Percentiles rank a stretch among this genome's conserved stretches.
Evolutionary conservation across 2,888 invertebrate genomes (phyloP).

Genomic region (Epirrhoe tristata): DNA sequence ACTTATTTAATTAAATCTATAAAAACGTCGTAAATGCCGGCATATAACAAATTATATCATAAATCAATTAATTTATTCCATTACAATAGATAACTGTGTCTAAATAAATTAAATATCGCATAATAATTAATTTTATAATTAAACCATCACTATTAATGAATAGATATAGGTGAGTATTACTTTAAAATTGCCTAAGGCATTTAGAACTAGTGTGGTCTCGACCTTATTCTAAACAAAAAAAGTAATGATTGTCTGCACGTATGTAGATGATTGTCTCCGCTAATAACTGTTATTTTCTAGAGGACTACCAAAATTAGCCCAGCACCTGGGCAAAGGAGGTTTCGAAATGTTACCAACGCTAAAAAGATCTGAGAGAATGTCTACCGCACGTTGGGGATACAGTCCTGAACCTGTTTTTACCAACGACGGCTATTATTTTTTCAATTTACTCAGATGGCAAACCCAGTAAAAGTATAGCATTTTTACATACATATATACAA

Average conservation of each 20-base stretch:
- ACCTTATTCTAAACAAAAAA: slow-evolving; percentile 50
- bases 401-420: too few species aligned
- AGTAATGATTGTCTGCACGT: slow-evolving; percentile 58
- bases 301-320: slow-evolving; percentile 56
- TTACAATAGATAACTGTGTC: slow-evolving; percentile 33
- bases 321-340: slow-evolving; percentile 41
- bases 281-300: slow-evolving; percentile 69
- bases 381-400: too few species aligned
- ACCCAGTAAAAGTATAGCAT: too few species aligned
- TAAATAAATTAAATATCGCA: slow-evolving; percentile 34
- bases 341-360: slow-evolving; percentile 39
- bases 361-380: too few species aligned
- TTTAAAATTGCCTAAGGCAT: slow-evolving; percentile 25
- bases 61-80: slow-evolving; percentile 40
- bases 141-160: slow-evolving; percentile 25
- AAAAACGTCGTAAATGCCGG: slow-evolving; percentile 32
- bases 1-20: slow-evolving; percentile 27
- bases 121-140: slow-evolving; percentile 43
- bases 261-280: slow-evolving; percentile 61
- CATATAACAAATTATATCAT: slow-evolving; percentile 28
- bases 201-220: slow-evolving; percentile 35
- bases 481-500: too few species aligned
- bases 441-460: too few species aligned
- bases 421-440: slow-evolving; percentile 2
- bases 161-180: slow-evolving; percentile 16